These are phyloP conservation scores for Heliconius himera DNA, from an alignment of 1,140 invertebrate species.

Conservation along the genomic window DNA sequence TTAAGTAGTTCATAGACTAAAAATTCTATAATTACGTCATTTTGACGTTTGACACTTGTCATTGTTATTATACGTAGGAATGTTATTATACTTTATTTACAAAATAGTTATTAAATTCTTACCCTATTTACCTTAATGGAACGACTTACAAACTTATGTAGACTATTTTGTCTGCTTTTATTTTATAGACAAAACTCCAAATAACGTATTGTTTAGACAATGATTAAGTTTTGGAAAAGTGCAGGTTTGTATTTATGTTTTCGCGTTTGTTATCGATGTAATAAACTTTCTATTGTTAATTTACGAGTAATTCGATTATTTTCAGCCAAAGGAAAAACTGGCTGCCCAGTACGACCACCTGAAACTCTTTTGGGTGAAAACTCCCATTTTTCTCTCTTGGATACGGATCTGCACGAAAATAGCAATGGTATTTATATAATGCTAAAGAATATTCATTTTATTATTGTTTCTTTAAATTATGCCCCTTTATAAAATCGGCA, in stretches of 20 bases:
- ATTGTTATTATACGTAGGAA: constrained; percentile 35
- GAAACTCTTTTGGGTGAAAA: constrained; percentile 48
- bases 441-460: neutral
- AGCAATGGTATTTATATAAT: constrained; percentile 53
- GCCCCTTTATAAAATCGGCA: neutral
- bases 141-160: constrained; percentile 49
- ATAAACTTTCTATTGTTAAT: constrained; percentile 16
- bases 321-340: constrained; percentile 75
- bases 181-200: constrained; percentile 21
- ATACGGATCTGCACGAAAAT: constrained; percentile 54
- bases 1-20: neutral
- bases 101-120: constrained; percentile 46
- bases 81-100: constrained; percentile 51
- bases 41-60: constrained; percentile 35
- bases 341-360: constrained; percentile 72
- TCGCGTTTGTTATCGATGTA: neutral
- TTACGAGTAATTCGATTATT: constrained; percentile 18
- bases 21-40: neutral
- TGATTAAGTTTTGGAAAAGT: constrained; percentile 80
- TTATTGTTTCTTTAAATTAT: neutral
- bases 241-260: constrained; percentile 55
- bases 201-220: constrained; percentile 34
- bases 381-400: constrained; percentile 46
- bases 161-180: constrained; percentile 36
- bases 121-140: constrained; percentile 59